These are phyloP conservation scores for Callaeas wilsoni DNA, from an alignment of 2,113 vertebrate genomes.

Conservation along the genomic window DNA sequence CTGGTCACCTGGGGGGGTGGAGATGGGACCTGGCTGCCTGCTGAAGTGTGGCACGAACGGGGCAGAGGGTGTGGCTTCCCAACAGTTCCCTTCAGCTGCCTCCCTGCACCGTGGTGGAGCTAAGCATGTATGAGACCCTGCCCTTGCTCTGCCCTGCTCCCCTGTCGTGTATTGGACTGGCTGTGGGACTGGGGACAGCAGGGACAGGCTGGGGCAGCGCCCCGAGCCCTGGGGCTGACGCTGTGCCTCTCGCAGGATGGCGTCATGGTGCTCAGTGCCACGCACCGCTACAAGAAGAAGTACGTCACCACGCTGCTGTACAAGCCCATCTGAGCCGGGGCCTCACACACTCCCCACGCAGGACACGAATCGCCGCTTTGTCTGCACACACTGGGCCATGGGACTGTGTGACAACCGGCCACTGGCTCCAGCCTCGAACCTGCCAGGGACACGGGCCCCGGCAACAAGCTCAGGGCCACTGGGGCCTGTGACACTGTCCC, in stretches of 20 bases:
- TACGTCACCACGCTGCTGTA: conserved; percentile 91
- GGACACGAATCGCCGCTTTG: conserved; percentile 36
- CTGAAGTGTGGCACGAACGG: accelerated
- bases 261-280: conserved; percentile 96
- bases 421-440: background rate
- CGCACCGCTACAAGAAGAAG: conserved; percentile 98
- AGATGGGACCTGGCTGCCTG: background rate
- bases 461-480: background rate
- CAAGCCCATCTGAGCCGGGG: conserved; percentile 66
- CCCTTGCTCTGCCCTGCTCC: background rate
- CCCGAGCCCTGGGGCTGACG: accelerated
- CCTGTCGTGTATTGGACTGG: background rate
- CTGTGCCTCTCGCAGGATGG: conserved; percentile 78
- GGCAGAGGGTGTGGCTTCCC: background rate
- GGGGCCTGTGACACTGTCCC: conserved; percentile 45
- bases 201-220: background rate
- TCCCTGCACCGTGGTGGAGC: accelerated
- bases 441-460: background rate
- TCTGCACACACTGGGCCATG: conserved; percentile 28
- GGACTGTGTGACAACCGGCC: conserved; percentile 41
- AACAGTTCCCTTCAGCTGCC: background rate
- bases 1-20: accelerated
- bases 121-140: background rate
- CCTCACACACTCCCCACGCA: background rate
- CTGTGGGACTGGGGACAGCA: background rate